Evolutionary conservation across 2,113 vertebrate species (phyloP), one percentile per base, ranked within the genome.

Genomic region (Chascanopsetta lugubris): DNA sequence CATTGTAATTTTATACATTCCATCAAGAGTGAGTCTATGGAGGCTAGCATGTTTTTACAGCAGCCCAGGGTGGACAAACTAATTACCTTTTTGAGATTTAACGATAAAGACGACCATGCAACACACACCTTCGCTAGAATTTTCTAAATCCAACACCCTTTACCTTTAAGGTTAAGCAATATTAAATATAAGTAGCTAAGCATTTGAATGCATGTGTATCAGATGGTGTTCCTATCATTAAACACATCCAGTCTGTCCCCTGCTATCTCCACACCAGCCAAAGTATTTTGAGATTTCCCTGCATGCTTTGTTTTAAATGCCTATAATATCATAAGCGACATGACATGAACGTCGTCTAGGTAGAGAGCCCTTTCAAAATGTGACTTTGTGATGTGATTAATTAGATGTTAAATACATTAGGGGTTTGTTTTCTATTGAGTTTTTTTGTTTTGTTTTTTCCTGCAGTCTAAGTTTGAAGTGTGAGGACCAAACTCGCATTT

Each of bases 271-370:
- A 48, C 27, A 17, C 27, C 26, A 32, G 22, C 36, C 34, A 34
- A n/a, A 69, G 26, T 22, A 27, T 59, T 29, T 2, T 18, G 22
- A 18, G 26, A 42, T 65, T 50, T 72, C 67, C 45, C 49, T 75
- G 86, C 83, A 84, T 86, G 80, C 58, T 17, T 15, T 46, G 34
- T 69, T 76, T 69, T 45, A 74, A 72, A 40, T 80, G 45, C 61
- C 38, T 58, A 11, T 65, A 55, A 34, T 30, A 6, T 50, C 55
- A 13, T 47, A n/a, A n/a, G 32, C 72, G 60, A 15, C 18, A 57
- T 61, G 17, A 45, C 72, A 6, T 64, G 47, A 25, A 56, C 64
- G 49, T 69, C 42, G 49, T 69, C 51, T 1, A 55, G 8, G 22
- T 69, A 51, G 55, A 66, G 27, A 63, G 42, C 29, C 26, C 29